phyloP scores from a whole-genome alignment of 2,797 vertebrate species.

The Eulemur rubriventer region DNA sequence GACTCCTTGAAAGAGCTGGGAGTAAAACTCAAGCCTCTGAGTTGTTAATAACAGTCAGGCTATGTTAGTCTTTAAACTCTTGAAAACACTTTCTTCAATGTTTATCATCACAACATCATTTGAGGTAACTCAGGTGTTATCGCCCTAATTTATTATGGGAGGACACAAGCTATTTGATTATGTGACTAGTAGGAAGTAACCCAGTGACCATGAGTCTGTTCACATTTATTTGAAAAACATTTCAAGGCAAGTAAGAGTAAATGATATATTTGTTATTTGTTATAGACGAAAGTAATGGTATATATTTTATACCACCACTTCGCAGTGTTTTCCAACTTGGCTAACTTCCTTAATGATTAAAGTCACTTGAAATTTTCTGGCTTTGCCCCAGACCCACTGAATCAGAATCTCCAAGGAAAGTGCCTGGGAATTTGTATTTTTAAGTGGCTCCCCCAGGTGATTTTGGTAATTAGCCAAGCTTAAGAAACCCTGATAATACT shows the following conservation, averaged over 20 bases:
- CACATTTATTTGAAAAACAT: slow-evolving; percentile 31
- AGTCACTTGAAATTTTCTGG: slow-evolving; percentile 72
- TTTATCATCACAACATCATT: background rate
- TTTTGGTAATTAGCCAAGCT: slow-evolving; percentile 55
- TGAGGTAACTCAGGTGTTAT: background rate
- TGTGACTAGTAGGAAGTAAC: background rate
- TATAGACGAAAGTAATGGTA: background rate
- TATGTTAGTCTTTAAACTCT: background rate
- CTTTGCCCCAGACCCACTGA: slow-evolving; percentile 25
- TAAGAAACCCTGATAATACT: background rate
- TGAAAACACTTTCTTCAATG: background rate
- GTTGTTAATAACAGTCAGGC: background rate
- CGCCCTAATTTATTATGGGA: background rate
- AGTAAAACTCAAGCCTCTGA: background rate
- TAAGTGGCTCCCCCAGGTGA: slow-evolving; percentile 73
- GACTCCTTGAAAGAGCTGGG: background rate
- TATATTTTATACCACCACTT: background rate
- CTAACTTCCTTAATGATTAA: slow-evolving; percentile 54
- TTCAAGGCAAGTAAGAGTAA: slow-evolving; percentile 11
- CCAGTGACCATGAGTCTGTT: background rate
- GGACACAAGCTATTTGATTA: background rate
- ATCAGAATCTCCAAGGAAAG: slow-evolving; percentile 65
- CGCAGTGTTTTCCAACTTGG: slow-evolving; percentile 46
- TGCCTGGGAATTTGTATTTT: slow-evolving; percentile 70
- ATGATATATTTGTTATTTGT: background rate